Conservation (phyloP, 2,113 vertebrate species). For the Syngnathoides biaculeatus region DNA sequence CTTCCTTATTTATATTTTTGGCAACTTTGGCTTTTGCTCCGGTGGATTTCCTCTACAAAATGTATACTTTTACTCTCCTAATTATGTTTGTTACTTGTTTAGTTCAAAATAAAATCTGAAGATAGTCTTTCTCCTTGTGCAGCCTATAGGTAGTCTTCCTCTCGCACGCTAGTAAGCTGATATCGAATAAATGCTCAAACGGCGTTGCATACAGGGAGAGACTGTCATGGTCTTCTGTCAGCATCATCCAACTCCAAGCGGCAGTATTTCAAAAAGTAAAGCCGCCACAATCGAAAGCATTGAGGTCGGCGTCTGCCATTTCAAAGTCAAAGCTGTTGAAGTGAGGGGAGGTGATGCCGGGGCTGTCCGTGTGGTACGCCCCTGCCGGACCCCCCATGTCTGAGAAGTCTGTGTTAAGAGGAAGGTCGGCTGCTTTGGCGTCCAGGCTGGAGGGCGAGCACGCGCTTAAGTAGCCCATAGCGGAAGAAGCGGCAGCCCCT, state of each 20-base stretch:
- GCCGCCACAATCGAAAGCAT: conserved; percentile 76
- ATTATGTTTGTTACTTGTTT: no score
- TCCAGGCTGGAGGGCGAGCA: conserved; percentile 59
- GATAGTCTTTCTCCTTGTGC: no score
- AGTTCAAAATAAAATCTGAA: no score
- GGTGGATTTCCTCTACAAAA: no score
- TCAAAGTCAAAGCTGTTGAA: conserved; percentile 76
- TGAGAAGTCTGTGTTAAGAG: conserved; percentile 64
- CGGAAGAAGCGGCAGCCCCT: conserved; percentile 74
- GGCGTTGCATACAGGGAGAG: neutral
- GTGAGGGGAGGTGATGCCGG: conserved; percentile 59
- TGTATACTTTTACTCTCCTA: no score
- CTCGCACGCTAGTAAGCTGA: no score
- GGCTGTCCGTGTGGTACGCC: conserved; percentile 49
- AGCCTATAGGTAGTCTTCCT: no score
- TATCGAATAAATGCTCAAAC: no score
- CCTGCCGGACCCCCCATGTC: conserved; percentile 58
- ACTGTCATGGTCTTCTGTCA: neutral
- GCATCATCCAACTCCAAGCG: neutral
- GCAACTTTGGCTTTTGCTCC: no score
- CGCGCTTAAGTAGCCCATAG: conserved; percentile 73
- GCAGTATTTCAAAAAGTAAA: conserved; percentile 68
- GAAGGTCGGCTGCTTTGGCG: conserved; percentile 51
- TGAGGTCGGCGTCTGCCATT: conserved; percentile 74
- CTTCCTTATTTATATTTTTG: no score